Conservation (phyloP, 2,113 vertebrate species). For the Ciconia stormi region DNA sequence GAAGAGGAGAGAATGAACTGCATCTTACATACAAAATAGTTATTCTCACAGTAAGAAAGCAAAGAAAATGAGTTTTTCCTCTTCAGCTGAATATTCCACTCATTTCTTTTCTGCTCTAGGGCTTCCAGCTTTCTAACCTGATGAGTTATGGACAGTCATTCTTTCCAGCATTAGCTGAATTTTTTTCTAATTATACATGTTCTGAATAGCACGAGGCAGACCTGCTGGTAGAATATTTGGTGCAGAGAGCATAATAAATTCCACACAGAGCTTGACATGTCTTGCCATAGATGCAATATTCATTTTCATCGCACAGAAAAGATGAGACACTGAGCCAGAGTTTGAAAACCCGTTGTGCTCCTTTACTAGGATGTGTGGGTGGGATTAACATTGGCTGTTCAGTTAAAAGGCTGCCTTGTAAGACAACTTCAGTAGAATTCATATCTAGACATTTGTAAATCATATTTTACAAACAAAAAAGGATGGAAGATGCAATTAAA, state of each 20-base stretch:
- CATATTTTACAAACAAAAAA: neutral
- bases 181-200: slow-evolving; percentile 70
- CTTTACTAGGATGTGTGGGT: neutral
- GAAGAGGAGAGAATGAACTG: neutral
- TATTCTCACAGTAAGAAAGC: neutral
- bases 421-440: neutral
- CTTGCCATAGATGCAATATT: slow-evolving; percentile 55
- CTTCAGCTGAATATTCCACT: neutral
- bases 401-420: neutral
- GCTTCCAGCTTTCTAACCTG: slow-evolving; percentile 48
- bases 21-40: neutral
- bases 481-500: neutral
- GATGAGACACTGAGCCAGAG: slow-evolving; percentile 24
- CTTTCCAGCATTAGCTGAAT: slow-evolving; percentile 20
- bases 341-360: neutral
- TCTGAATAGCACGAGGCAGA: slow-evolving; percentile 46
- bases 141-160: slow-evolving; percentile 59
- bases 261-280: slow-evolving; percentile 33
- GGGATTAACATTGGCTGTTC: neutral
- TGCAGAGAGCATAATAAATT: slow-evolving; percentile 60
- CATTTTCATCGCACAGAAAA: slow-evolving; percentile 40
- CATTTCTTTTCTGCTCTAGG: neutral
- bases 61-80: neutral
- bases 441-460: neutral
- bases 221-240: slow-evolving; percentile 60